phyloP scores from a whole-genome alignment of 2,113 vertebrate genomes.

The Gasterosteus nipponicus region DNA sequence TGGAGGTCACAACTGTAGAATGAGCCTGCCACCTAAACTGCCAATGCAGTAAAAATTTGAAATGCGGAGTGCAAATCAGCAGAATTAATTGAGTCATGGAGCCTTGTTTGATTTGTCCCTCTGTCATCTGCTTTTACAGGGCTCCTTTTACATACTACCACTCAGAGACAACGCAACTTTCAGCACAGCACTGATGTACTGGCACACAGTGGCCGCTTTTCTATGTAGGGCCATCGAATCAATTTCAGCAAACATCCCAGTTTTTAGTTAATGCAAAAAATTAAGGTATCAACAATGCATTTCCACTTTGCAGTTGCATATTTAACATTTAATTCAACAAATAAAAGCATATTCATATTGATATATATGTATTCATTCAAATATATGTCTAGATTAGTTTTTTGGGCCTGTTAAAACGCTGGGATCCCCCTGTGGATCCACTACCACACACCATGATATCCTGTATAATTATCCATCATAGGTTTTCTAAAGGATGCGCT shows the following conservation, averaged over 20 bases:
- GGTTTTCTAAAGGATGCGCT: not conserved
- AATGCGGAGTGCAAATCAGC: constrained; percentile 60
- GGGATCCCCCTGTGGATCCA: no score
- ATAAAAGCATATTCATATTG: no score
- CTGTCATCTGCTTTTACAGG: constrained; percentile 10
- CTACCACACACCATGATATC: no score
- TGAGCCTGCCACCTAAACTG: constrained; percentile 57
- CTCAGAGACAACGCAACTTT: not conserved
- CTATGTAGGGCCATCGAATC: no score
- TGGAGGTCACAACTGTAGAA: constrained; percentile 66
- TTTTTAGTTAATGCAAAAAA: no score
- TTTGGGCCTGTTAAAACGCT: no score
- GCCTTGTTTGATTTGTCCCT: constrained; percentile 30
- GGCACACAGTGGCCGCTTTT: not conserved
- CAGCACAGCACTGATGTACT: not conserved
- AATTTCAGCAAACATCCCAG: no score
- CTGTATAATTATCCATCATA: not conserved
- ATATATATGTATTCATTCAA: no score
- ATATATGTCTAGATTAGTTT: no score
- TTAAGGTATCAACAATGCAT: no score
- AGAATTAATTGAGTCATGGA: constrained; percentile 60
- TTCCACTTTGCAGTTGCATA: no score
- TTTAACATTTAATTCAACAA: no score
- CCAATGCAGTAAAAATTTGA: constrained; percentile 80
- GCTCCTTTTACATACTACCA: not conserved